phyloP scores from a whole-genome alignment of 2,888 invertebrate species.

The Proisotoma minuta region DNA sequence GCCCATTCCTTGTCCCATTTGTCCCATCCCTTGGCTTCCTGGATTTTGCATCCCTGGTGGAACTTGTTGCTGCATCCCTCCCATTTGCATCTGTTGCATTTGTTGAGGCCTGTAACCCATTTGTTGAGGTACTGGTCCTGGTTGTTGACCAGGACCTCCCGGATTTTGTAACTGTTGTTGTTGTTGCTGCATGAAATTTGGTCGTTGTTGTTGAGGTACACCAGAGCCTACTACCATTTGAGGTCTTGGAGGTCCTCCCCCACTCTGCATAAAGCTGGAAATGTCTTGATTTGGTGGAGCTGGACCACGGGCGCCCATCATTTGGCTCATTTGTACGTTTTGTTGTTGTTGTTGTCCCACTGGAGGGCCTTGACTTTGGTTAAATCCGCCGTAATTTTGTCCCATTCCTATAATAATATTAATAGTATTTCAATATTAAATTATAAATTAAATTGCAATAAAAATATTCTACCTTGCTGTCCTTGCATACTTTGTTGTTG shows the following conservation, averaged over 20 bases:
- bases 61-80: conserved; percentile 7
- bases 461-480: conserved; percentile 27
- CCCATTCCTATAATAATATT: conserved; percentile 53
- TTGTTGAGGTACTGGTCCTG: conserved; percentile 14
- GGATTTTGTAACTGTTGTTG: conserved; percentile 27
- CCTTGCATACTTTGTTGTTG: background rate
- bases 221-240: conserved; percentile 20
- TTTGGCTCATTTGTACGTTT: conserved; percentile 53
- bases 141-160: conserved; percentile 27
- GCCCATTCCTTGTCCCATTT: conserved; percentile 15
- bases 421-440: background rate
- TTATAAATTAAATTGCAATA: background rate
- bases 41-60: conserved; percentile 3
- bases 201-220: conserved; percentile 22
- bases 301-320: conserved; percentile 53
- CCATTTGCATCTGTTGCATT: conserved; percentile 7
- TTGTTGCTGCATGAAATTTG: conserved; percentile 38
- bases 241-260: conserved; percentile 22
- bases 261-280: conserved; percentile 29
- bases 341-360: conserved; percentile 55
- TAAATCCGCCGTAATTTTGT: conserved; percentile 60
- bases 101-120: conserved; percentile 1
- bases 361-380: conserved; percentile 36
- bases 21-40: conserved; percentile 4
- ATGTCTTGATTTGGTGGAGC: conserved; percentile 33